A percentile compares a stretch with the other conserved stretches of the same genome.
phyloP scores from a whole-genome alignment of 2,113 vertebrate species.

The Cryptomyrus ogoouensis region DNA sequence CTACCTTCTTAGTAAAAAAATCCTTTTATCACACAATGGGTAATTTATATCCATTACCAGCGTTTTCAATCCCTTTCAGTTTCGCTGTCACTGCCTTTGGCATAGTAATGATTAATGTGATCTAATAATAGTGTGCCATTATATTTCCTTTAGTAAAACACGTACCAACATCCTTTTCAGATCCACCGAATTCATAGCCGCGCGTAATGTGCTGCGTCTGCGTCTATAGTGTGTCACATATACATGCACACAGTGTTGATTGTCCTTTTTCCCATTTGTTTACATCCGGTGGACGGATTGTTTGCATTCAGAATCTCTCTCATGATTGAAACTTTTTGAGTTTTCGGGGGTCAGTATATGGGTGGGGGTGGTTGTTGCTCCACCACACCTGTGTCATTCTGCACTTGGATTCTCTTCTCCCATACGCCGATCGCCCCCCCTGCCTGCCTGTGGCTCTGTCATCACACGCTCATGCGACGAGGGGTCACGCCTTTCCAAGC shows the following conservation, averaged over 20 bases:
- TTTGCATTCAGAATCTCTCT: slow-evolving; percentile 44
- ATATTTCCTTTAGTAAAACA: slow-evolving; percentile 99
- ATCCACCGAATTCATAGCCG: slow-evolving; percentile 98
- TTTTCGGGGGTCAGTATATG: slow-evolving; percentile 38
- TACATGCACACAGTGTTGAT: background rate
- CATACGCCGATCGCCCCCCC: background rate
- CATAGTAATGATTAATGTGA: slow-evolving; percentile 99
- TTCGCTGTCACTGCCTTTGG: slow-evolving; percentile 99
- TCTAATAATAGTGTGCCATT: slow-evolving; percentile 99
- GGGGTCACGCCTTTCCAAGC: background rate
- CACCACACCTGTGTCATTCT: background rate
- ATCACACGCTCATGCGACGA: background rate
- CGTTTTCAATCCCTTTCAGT: slow-evolving; percentile 99
- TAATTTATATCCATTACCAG: slow-evolving; percentile 99
- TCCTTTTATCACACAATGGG: slow-evolving; percentile 99
- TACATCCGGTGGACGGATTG: slow-evolving; percentile 54
- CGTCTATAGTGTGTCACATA: background rate
- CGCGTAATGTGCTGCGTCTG: slow-evolving; percentile 73
- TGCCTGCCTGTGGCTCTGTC: background rate
- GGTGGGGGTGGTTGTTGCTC: slow-evolving; percentile 15
- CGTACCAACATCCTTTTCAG: slow-evolving; percentile 99
- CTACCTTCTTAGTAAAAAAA: slow-evolving; percentile 99
- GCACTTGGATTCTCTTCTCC: background rate
- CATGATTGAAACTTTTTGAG: slow-evolving; percentile 32
- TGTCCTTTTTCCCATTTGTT: slow-evolving; percentile 67